Conservation (phyloP, 2,888 invertebrate species). For the Osmoderma eremita region DNA sequence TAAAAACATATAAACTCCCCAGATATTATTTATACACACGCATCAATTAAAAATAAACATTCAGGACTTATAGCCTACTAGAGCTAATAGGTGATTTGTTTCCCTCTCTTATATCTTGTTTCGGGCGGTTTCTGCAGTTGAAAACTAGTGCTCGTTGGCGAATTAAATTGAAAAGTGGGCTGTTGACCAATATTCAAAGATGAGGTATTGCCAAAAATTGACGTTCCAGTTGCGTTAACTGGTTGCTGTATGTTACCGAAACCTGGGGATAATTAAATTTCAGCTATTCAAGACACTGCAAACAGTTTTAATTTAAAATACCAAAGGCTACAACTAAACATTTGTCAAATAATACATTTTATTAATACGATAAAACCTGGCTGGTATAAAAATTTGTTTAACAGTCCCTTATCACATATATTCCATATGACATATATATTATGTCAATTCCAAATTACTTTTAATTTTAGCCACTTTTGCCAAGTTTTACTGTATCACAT, state of each 20-base stretch:
- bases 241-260: conserved; percentile 32
- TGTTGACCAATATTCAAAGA: conserved; percentile 35
- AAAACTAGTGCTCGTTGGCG: conserved; percentile 60
- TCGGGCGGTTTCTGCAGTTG: conserved; percentile 77
- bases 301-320: conserved; percentile 22
- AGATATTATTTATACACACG: conserved; percentile 30
- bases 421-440: too few species aligned
- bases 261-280: conserved; percentile 30
- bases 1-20: neutral
- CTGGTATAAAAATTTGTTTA: too few species aligned
- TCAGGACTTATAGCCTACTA: neutral
- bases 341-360: too few species aligned
- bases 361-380: too few species aligned
- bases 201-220: conserved; percentile 44
- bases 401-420: too few species aligned
- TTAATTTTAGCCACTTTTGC: too few species aligned
- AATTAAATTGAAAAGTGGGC: conserved; percentile 35
- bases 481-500: too few species aligned
- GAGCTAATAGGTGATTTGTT: conserved; percentile 25
- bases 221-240: conserved; percentile 24
- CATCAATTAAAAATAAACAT: conserved; percentile 15
- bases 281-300: conserved; percentile 27
- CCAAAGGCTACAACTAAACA: neutral
- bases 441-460: too few species aligned
- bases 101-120: conserved; percentile 69